Evolutionary conservation across 2,797 vertebrate genomes (phyloP).

Genomic region (Megalops cyprinoides): DNA sequence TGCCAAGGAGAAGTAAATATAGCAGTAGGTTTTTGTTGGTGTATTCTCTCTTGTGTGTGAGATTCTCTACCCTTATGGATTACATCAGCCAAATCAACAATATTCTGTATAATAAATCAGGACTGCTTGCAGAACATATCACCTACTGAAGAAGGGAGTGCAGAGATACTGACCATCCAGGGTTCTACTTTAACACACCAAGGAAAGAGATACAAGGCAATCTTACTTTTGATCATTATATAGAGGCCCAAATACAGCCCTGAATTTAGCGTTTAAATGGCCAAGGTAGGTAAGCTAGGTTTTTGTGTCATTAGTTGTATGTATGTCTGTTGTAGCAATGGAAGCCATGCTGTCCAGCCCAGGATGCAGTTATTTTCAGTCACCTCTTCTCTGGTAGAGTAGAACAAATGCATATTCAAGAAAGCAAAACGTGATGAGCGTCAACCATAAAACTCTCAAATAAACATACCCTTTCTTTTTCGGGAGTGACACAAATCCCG

Average conservation of each 20-base stretch:
- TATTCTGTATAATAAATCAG: conserved; percentile 31
- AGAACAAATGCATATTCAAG: conserved; percentile 52
- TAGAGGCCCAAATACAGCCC: conserved; percentile 67
- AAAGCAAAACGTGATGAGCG: conserved; percentile 17
- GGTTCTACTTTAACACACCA: too few relatives aligned
- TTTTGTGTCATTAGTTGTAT: conserved; percentile 62
- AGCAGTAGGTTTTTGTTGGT: conserved; percentile 39
- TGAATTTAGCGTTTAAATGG: conserved; percentile 77
- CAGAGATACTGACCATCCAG: conserved; percentile 59
- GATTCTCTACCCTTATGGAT: background rate
- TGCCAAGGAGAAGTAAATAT: conserved; percentile 25
- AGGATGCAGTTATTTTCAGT: conserved; percentile 48
- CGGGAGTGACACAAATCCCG: conserved; percentile 34
- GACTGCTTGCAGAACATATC: conserved; percentile 43
- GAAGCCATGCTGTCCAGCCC: conserved; percentile 57
- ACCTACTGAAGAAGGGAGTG: conserved; percentile 44
- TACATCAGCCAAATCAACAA: conserved; percentile 22
- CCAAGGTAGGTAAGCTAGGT: conserved; percentile 72
- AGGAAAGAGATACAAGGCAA: conserved; percentile 69
- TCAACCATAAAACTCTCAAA: conserved; percentile 36
- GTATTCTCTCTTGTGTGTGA: conserved; percentile 52
- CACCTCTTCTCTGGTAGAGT: conserved; percentile 59
- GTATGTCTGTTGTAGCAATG: conserved; percentile 57
- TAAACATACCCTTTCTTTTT: conserved; percentile 36
- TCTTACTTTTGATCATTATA: conserved; percentile 68